Percentiles rank a stretch among this genome's conserved stretches.
Conservation (phyloP, 2,797 vertebrate genomes). For the Lagorchestes hirsutus region DNA sequence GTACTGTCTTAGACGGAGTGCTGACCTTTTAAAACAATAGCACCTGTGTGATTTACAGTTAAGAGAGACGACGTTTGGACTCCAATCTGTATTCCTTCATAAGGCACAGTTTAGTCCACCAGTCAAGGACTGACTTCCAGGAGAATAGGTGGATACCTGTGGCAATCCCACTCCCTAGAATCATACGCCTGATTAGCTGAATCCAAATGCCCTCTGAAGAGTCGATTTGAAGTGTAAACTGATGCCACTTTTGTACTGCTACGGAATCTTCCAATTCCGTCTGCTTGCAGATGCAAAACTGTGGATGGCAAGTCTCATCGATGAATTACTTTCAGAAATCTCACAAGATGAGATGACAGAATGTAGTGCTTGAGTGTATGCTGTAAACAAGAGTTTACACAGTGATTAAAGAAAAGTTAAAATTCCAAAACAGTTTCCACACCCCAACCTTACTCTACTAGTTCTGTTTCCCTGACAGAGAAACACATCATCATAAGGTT, state of each 20-base stretch:
- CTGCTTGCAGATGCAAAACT: constrained; percentile 79
- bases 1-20: constrained; percentile 33
- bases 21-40: constrained; percentile 55
- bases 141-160: not conserved
- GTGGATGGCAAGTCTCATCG: constrained; percentile 69
- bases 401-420: constrained; percentile 44
- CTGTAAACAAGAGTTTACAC: constrained; percentile 82
- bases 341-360: constrained; percentile 89
- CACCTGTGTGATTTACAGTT: constrained; percentile 4
- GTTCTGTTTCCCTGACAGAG: constrained; percentile 1
- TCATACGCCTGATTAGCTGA: constrained; percentile 26
- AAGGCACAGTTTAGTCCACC: not conserved
- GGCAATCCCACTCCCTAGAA: constrained; percentile 52
- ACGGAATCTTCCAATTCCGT: constrained; percentile 67
- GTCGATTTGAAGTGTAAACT: constrained; percentile 52
- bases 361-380: constrained; percentile 88
- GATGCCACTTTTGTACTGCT: constrained; percentile 60
- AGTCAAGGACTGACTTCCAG: not conserved
- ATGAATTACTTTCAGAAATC: constrained; percentile 70
- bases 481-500: not conserved
- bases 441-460: not conserved
- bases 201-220: constrained; percentile 40
- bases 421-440: constrained; percentile 20
- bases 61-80: constrained; percentile 9
- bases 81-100: constrained; percentile 15